phyloP scores from a whole-genome alignment of 2,797 vertebrate species.

The Oreonectes daqikongensis region DNA sequence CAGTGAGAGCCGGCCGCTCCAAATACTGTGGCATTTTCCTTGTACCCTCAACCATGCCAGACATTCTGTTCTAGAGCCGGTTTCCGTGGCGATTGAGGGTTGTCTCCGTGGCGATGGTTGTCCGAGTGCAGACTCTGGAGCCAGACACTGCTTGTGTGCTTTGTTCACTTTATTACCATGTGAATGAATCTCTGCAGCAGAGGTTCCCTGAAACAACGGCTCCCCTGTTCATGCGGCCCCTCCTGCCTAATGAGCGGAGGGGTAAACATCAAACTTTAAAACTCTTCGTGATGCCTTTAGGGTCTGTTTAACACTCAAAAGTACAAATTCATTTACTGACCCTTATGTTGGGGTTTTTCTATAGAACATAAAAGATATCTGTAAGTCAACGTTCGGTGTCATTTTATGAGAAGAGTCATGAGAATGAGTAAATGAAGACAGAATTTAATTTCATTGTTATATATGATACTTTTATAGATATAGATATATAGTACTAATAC shows the following conservation, averaged over 20 bases:
- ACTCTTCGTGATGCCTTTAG: constrained; percentile 26
- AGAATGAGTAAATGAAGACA: background rate
- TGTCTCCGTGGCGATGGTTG: constrained; percentile 57
- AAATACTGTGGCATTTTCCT: constrained; percentile 38
- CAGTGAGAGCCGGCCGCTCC: constrained; percentile 3
- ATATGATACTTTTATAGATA: background rate
- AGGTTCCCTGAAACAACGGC: constrained; percentile 77
- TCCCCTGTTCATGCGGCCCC: constrained; percentile 71
- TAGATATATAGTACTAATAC: background rate
- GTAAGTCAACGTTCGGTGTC: too few species aligned
- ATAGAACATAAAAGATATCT: too few species aligned
- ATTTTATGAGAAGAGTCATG: too few species aligned
- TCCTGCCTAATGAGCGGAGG: constrained; percentile 8
- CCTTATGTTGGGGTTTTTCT: background rate
- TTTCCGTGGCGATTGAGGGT: constrained; percentile 56
- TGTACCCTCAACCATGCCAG: constrained; percentile 41
- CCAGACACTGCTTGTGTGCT: constrained; percentile 59
- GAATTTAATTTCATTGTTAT: background rate
- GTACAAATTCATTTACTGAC: background rate
- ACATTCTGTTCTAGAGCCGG: constrained; percentile 51
- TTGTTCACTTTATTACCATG: constrained; percentile 75
- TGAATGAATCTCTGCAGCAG: constrained; percentile 71
- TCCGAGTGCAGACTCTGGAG: constrained; percentile 49
- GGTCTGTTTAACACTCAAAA: background rate
- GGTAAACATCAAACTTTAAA: constrained; percentile 25